Evolutionary conservation across 2,888 invertebrate genomes (phyloP), one percentile per base, ranked within the genome.

Genomic region (Orchestes rusci): DNA sequence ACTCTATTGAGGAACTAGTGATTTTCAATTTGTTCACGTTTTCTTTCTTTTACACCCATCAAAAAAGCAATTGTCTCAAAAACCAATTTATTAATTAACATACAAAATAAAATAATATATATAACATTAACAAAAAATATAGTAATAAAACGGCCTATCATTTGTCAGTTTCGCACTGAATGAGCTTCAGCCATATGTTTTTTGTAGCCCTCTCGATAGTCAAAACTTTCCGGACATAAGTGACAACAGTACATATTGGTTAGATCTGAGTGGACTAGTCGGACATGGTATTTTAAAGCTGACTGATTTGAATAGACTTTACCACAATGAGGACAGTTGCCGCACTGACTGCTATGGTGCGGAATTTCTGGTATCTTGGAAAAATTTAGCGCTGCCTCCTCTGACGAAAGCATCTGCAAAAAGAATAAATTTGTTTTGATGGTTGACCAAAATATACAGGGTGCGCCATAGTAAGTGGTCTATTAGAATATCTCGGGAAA

Each of bases 231-330:
- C 18, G 81, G 81, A 60, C 81, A 81, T 37, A 81, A 68, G 62
- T 80, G 80, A 64, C 81, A 81, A 65, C 80, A 80, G 50, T 80
- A 71, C 62, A 79, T 72, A 60, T 80, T 80, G 16, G 77, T 76
- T 53, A 80, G 68, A 64, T 80, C 81, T 20, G 80, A 80, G 67
- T 80, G 81, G 69, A 81, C 78, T 61, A 81, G 67, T 53, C 80
- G 71, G 32, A 80, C 80, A 35, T 56, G 56, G 28, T 53, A 51
- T 63, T 80, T 81, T 53, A 81, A 70, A 29, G 80, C 79, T 1
- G 80, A 80, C 63, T 80, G 80, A 64, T 80, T 81, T 38, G 79
- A 79, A 65, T 80, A 80, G 50, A 76, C 74, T 71, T 79, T 77
- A 12, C 79, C 79, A 54, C 80, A 81, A 59, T 81, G 81, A 1